Evolutionary conservation across 1,140 invertebrate species (phyloP).

Genomic region (Panagrolaimus sp.): DNA sequence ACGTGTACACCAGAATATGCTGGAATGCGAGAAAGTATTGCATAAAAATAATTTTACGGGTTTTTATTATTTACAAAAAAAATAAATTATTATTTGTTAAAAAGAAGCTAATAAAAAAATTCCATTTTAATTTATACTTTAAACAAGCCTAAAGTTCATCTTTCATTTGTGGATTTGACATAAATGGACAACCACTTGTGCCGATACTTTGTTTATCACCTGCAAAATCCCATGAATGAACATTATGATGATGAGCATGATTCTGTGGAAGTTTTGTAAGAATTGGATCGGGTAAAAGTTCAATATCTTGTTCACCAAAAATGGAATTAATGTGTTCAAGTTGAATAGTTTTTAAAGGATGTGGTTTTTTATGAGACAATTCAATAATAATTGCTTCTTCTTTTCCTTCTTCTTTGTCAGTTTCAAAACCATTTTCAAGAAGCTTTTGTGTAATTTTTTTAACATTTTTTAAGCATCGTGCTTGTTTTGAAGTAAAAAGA

Average conservation of each 20-base stretch:
- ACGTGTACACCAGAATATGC: background rate
- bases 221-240: slow-evolving; percentile 11
- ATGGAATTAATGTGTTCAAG: slow-evolving; percentile 34
- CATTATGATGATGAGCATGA: slow-evolving; percentile 1
- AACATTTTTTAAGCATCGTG: background rate
- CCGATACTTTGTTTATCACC: slow-evolving; percentile 21
- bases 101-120: no score
- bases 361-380: slow-evolving; percentile 19
- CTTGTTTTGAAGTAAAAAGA: background rate
- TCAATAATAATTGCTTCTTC: slow-evolving; percentile 15
- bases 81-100: no score
- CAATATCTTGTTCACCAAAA: slow-evolving; percentile 36
- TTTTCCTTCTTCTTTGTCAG: no score
- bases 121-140: no score
- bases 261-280: background rate
- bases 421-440: background rate
- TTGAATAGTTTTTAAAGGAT: slow-evolving; percentile 35
- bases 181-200: slow-evolving; percentile 42
- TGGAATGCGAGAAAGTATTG: slow-evolving; percentile 10
- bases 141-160: slow-evolving; percentile 29
- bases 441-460: background rate
- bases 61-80: no score
- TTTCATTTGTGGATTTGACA: slow-evolving; percentile 22
- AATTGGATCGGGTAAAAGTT: slow-evolving; percentile 31
- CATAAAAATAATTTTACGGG: background rate